Percentiles rank a stretch among this genome's conserved stretches.
These are phyloP conservation scores for Anoplius nigerrimus DNA, from an alignment of 2,888 invertebrate species.

Conservation along the genomic window DNA sequence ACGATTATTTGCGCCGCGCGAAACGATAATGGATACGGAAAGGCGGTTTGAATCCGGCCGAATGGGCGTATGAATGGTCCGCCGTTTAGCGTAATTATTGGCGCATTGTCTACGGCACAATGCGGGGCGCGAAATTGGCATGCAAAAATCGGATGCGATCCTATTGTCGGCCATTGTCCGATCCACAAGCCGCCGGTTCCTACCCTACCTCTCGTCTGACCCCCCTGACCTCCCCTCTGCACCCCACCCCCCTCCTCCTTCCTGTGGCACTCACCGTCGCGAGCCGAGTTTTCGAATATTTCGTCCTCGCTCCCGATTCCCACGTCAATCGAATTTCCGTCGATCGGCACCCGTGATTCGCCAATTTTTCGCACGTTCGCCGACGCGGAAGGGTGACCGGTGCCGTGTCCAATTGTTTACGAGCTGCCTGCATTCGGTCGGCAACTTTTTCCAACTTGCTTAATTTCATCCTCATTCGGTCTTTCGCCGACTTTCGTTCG, in stretches of 20 bases:
- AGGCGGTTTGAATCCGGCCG: constrained; percentile 71
- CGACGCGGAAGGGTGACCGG: neutral
- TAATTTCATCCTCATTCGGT: too few relatives aligned
- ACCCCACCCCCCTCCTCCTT: constrained; percentile 15
- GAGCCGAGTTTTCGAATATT: constrained; percentile 61
- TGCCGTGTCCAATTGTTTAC: too few relatives aligned
- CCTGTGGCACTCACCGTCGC: constrained; percentile 9
- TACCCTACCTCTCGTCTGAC: constrained; percentile 31
- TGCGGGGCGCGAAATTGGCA: constrained; percentile 71
- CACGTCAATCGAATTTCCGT: constrained; percentile 49
- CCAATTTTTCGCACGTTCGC: constrained; percentile 21
- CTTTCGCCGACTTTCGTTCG: too few relatives aligned
- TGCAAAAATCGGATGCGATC: constrained; percentile 74
- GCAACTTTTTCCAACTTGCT: neutral
- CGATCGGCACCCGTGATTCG: constrained; percentile 10
- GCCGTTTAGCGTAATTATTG: constrained; percentile 74
- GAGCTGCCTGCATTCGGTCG: neutral
- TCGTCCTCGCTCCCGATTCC: constrained; percentile 49
- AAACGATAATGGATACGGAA: constrained; percentile 71
- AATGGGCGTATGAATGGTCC: constrained; percentile 72
- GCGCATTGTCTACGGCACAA: constrained; percentile 73
- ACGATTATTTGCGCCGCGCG: constrained; percentile 66
- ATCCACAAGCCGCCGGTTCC: constrained; percentile 44
- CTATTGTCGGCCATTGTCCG: constrained; percentile 71
- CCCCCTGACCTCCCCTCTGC: constrained; percentile 32